Conservation (phyloP, 2,113 vertebrate genomes). For the Oreochromis tanganicae region DNA sequence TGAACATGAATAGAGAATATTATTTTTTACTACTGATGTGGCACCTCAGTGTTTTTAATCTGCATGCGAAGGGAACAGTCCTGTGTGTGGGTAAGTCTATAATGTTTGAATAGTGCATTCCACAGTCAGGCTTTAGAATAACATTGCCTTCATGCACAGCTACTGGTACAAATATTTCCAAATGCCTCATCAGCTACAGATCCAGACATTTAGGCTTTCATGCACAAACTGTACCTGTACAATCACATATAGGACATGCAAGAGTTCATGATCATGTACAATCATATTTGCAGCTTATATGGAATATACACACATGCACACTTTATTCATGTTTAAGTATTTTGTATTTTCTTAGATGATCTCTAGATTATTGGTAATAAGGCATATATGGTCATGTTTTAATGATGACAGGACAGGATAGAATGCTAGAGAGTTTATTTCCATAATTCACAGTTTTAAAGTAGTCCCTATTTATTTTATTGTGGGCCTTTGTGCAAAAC, state of each 20-base stretch:
- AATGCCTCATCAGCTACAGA: slow-evolving; percentile 3
- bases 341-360: background rate
- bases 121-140: slow-evolving; percentile 66
- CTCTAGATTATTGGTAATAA: background rate
- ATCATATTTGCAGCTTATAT: background rate
- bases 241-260: background rate
- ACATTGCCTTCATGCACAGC: slow-evolving; percentile 56
- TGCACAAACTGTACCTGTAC: background rate
- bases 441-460: background rate
- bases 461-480: background rate
- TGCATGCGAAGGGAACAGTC: slow-evolving; percentile 18
- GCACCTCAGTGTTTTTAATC: slow-evolving; percentile 25
- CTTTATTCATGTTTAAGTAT: background rate
- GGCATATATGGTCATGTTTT: background rate
- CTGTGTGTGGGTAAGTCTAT: slow-evolving; percentile 11
- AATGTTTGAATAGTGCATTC: slow-evolving; percentile 73
- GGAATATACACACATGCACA: background rate
- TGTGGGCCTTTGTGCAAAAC: background rate
- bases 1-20: background rate
- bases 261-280: background rate
- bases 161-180: slow-evolving; percentile 37
- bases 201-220: background rate
- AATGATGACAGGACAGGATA: background rate
- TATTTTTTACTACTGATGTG: background rate
- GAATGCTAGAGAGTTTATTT: background rate